Conservation (phyloP, 2,113 vertebrate species). For the Carassius gibelio region DNA sequence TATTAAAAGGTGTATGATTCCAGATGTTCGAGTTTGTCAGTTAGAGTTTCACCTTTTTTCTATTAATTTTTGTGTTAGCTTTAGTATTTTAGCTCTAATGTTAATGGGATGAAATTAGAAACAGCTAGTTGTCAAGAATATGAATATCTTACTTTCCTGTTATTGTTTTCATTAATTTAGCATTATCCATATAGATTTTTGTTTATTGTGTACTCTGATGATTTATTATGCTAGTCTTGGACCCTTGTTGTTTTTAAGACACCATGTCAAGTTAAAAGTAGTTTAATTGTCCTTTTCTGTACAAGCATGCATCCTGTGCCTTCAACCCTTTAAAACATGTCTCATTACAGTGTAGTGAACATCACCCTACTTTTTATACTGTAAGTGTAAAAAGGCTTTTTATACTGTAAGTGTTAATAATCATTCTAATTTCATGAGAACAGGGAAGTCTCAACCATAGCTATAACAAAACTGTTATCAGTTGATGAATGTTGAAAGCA, state of each 20-base stretch:
- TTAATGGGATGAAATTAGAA: not conserved
- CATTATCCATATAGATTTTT: not conserved
- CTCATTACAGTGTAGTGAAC: too few species aligned
- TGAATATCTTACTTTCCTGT: not conserved
- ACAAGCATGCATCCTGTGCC: not conserved
- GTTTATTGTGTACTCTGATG: not conserved
- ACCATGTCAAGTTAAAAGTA: not conserved
- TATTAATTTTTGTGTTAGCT: not conserved
- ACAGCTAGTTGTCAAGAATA: constrained; percentile 6
- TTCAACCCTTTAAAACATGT: not conserved
- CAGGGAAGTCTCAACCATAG: not conserved
- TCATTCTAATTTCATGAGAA: not conserved
- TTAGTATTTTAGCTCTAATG: not conserved
- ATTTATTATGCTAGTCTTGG: not conserved
- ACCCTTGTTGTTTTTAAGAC: not conserved
- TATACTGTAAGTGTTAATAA: not conserved
- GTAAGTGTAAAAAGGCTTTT: not conserved
- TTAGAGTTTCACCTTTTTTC: not conserved
- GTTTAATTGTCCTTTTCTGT: not conserved
- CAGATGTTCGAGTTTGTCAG: not conserved
- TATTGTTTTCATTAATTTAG: not conserved
- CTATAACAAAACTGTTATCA: not conserved
- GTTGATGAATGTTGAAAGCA: not conserved
- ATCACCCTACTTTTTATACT: not conserved
- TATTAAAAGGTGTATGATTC: not conserved